phyloP scores from a whole-genome alignment of 2,888 invertebrate species.

The Myathropa florea region DNA sequence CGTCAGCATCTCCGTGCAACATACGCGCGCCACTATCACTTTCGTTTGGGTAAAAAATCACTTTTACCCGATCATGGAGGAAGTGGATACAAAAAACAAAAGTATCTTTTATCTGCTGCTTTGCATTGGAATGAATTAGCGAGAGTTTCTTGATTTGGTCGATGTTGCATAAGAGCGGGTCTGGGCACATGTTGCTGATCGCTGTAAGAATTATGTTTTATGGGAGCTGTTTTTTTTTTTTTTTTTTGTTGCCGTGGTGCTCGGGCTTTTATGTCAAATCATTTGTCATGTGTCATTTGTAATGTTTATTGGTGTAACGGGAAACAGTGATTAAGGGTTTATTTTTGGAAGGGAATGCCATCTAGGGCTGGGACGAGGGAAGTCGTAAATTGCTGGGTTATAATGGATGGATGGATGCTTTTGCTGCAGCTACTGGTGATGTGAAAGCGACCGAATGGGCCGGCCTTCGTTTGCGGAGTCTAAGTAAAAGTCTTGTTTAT shows the following conservation, averaged over 20 bases:
- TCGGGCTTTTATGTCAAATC: not conserved
- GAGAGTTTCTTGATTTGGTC: not conserved
- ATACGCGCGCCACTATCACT: slow-evolving; percentile 49
- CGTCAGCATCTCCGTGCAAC: slow-evolving; percentile 14
- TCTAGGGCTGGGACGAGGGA: slow-evolving; percentile 12
- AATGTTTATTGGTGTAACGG: not conserved
- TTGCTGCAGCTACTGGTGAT: not conserved
- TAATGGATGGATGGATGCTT: not conserved
- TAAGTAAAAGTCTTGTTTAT: not conserved
- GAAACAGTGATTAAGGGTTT: not conserved
- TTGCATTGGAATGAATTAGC: not conserved
- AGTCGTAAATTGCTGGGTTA: slow-evolving; percentile 5
- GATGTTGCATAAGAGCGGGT: not conserved
- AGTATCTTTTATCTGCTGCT: slow-evolving; percentile 35
- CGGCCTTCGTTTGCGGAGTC: not conserved
- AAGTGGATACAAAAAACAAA: slow-evolving; percentile 22
- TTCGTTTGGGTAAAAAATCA: slow-evolving; percentile 53
- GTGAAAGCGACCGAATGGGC: slow-evolving; percentile 11
- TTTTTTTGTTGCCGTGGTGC: not conserved
- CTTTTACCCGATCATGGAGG: slow-evolving; percentile 43
- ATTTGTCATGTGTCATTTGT: slow-evolving; percentile 8
- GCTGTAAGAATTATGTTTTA: not conserved
- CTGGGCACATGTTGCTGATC: slow-evolving; percentile 31
- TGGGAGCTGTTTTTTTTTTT: not conserved
- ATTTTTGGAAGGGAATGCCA: slow-evolving; percentile 1